Evolutionary conservation across 1,140 invertebrate species (phyloP).

Genomic region (Periplaneta americana): DNA sequence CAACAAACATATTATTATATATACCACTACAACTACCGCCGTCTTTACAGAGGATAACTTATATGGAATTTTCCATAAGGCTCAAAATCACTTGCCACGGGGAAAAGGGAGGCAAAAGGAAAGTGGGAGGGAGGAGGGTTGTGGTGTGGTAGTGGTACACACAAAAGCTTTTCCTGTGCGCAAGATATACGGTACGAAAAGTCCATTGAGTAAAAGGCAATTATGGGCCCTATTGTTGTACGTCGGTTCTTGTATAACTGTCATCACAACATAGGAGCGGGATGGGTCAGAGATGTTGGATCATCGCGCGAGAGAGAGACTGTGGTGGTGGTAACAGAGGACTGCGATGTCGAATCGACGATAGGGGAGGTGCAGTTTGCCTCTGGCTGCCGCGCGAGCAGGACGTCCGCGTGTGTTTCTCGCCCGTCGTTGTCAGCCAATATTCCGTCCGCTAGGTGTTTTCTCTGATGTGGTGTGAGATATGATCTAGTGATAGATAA

Average conservation of each 20-base stretch:
- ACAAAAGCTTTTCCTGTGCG: constrained; percentile 1
- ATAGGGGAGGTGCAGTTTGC: not conserved
- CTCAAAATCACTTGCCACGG: constrained; percentile 6
- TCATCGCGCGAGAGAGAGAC: not conserved
- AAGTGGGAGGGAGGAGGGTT: too few species aligned
- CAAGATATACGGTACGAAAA: constrained; percentile 11
- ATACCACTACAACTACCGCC: not conserved
- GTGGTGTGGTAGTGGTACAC: not conserved
- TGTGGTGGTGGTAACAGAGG: not conserved
- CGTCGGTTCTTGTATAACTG: constrained; percentile 11
- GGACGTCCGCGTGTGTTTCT: not conserved
- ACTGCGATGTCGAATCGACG: too few species aligned
- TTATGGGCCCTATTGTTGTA: constrained; percentile 20
- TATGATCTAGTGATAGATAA: not conserved
- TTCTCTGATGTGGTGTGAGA: too few species aligned
- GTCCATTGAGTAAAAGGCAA: constrained; percentile 22
- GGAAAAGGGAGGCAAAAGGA: not conserved
- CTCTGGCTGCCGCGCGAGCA: not conserved
- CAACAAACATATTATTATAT: not conserved
- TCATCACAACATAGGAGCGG: constrained; percentile 7
- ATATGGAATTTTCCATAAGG: constrained; percentile 8
- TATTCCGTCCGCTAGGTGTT: not conserved
- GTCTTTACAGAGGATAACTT: constrained; percentile 6
- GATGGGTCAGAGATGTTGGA: not conserved
- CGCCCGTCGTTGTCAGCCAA: not conserved